phyloP scores from a whole-genome alignment of 2,888 invertebrate species.

The Eristalis arbustorum region DNA sequence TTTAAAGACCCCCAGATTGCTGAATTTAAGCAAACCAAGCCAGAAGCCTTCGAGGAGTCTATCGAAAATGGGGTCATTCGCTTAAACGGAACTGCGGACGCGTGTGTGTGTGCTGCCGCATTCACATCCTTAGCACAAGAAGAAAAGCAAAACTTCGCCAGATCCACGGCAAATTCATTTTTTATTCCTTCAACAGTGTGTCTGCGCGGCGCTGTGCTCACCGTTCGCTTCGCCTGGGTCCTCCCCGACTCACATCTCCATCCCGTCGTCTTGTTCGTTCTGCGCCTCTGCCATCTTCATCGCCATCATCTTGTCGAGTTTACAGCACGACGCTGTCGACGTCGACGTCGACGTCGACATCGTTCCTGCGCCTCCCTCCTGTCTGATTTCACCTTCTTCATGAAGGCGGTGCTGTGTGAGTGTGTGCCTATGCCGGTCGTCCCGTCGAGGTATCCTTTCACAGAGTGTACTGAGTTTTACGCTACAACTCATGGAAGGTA shows the following conservation, averaged over 20 bases:
- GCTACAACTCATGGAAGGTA: constrained; percentile 40
- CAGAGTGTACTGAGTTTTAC: constrained; percentile 13
- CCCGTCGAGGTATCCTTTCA: constrained; percentile 27
- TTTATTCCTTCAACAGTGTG: constrained; percentile 28
- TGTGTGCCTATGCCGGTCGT: background rate
- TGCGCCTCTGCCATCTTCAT: constrained; percentile 1
- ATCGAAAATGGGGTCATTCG: constrained; percentile 53
- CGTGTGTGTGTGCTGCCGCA: background rate
- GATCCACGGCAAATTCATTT: constrained; percentile 34
- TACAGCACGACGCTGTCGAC: constrained; percentile 12
- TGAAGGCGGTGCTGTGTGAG: constrained; percentile 6
- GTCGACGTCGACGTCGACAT: constrained; percentile 21
- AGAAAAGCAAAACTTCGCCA: constrained; percentile 46
- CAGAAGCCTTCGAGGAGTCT: background rate
- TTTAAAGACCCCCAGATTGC: background rate
- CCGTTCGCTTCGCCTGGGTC: background rate
- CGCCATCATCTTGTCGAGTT: constrained; percentile 7
- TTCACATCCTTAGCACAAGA: constrained; percentile 25
- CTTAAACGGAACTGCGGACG: constrained; percentile 36
- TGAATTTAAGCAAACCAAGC: background rate
- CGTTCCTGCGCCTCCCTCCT: constrained; percentile 22
- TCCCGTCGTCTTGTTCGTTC: background rate
- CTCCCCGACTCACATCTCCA: background rate
- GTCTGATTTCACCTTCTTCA: constrained; percentile 51
- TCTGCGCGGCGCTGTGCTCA: background rate